phyloP scores from a whole-genome alignment of 2,888 invertebrate genomes.

The Polydrusus pterygomalis region DNA sequence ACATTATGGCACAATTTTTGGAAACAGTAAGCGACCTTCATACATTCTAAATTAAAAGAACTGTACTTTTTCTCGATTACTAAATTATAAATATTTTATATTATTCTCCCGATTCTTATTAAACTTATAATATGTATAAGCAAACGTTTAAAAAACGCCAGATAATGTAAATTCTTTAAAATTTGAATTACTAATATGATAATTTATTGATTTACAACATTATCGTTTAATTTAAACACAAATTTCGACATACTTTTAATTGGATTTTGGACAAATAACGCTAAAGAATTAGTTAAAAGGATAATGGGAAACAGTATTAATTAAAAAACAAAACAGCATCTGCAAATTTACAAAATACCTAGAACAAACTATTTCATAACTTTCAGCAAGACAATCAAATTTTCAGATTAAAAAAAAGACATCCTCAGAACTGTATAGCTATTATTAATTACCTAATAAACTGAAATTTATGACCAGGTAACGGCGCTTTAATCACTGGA shows the following conservation, averaged over 20 bases:
- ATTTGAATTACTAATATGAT: neutral
- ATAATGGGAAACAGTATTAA: no score
- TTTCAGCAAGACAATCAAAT: no score
- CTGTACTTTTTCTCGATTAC: neutral
- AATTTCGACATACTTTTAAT: neutral
- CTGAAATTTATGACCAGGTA: no score
- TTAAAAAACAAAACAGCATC: no score
- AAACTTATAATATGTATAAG: neutral
- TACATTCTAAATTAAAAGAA: neutral
- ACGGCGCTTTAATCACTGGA: no score
- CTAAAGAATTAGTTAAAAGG: no score
- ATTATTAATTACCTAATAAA: no score
- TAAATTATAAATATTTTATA: constrained; percentile 4
- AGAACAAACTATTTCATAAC: no score
- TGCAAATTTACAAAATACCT: no score
- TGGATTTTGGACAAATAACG: no score
- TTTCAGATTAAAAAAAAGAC: no score
- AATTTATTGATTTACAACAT: neutral
- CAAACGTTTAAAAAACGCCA: neutral
- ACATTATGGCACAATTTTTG: neutral
- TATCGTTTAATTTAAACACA: neutral
- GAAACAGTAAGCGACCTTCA: neutral
- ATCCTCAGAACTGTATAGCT: no score
- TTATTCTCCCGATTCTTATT: neutral
- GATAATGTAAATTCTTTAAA: neutral